Conservation (phyloP, 2,113 vertebrate genomes). For the Oostethus manadensis region DNA sequence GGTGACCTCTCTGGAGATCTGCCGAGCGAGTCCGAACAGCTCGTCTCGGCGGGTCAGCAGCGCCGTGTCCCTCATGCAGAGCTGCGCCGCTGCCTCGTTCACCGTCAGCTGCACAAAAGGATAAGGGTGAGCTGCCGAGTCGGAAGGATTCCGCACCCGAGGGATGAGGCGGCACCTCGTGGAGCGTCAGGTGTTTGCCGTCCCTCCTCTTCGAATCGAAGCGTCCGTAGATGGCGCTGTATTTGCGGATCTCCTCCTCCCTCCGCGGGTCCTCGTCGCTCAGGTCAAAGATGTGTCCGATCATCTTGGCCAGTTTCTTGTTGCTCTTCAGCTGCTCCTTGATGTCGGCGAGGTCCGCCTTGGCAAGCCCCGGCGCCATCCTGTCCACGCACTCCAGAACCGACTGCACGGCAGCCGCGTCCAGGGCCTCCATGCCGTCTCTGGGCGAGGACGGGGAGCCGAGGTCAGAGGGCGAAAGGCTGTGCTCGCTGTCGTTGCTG, state of each 20-base stretch:
- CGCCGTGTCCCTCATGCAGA: conserved; percentile 88
- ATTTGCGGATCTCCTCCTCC: conserved; percentile 95
- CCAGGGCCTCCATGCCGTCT: conserved; percentile 85
- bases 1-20: conserved; percentile 94
- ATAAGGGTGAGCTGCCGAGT: background rate
- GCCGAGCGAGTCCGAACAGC: conserved; percentile 87
- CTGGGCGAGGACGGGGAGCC: conserved; percentile 90
- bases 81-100: conserved; percentile 92
- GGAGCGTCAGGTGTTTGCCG: conserved; percentile 93
- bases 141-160: background rate
- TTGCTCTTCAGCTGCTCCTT: conserved; percentile 89
- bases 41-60: conserved; percentile 89
- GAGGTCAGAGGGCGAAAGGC: conserved; percentile 84
- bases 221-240: conserved; percentile 96
- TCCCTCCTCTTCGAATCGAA: conserved; percentile 98
- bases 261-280: conserved; percentile 84
- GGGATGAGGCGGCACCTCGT: conserved; percentile 76
- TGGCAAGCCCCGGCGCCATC: conserved; percentile 82
- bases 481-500: conserved; percentile 85
- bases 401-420: conserved; percentile 82
- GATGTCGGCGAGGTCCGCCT: conserved; percentile 78
- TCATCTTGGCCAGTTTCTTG: conserved; percentile 97
- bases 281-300: conserved; percentile 97
- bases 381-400: conserved; percentile 93
- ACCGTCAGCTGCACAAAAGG: conserved; percentile 80